Evolutionary conservation across 2,797 vertebrate species (phyloP).

Genomic region (Octomys mimax): DNA sequence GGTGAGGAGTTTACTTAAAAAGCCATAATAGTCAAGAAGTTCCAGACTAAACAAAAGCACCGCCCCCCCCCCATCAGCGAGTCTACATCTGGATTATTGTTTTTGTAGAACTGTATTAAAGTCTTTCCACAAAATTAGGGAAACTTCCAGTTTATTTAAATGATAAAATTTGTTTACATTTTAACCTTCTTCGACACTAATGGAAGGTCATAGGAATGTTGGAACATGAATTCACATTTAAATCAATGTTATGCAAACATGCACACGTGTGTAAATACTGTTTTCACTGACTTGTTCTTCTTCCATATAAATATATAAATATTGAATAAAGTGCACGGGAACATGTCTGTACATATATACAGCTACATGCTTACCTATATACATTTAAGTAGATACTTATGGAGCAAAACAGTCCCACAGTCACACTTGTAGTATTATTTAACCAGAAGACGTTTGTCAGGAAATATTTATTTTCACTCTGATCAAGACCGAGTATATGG

Average conservation of each 20-base stretch:
- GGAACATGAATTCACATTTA: constrained; percentile 85
- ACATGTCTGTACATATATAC: constrained; percentile 79
- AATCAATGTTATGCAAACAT: constrained; percentile 84
- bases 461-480: constrained; percentile 83
- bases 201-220: constrained; percentile 80
- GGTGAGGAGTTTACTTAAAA: background rate
- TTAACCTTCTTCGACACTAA: constrained; percentile 86
- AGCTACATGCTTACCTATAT: constrained; percentile 70
- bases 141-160: constrained; percentile 86
- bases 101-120: constrained; percentile 49
- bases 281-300: constrained; percentile 72
- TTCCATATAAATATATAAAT: constrained; percentile 84
- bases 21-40: constrained; percentile 15
- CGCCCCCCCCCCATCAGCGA: constrained; percentile 30
- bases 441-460: constrained; percentile 85
- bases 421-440: constrained; percentile 80
- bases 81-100: constrained; percentile 48
- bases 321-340: constrained; percentile 79
- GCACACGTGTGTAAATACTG: constrained; percentile 81
- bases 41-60: constrained; percentile 67
- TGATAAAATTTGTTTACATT: constrained; percentile 78
- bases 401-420: constrained; percentile 58
- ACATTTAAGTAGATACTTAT: constrained; percentile 68
- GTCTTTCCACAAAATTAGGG: constrained; percentile 62
- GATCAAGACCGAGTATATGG: constrained; percentile 76